Percentiles rank a stretch among this genome's conserved stretches.
phyloP scores from a whole-genome alignment of 1,140 invertebrate species.

The Nebria ingens region DNA sequence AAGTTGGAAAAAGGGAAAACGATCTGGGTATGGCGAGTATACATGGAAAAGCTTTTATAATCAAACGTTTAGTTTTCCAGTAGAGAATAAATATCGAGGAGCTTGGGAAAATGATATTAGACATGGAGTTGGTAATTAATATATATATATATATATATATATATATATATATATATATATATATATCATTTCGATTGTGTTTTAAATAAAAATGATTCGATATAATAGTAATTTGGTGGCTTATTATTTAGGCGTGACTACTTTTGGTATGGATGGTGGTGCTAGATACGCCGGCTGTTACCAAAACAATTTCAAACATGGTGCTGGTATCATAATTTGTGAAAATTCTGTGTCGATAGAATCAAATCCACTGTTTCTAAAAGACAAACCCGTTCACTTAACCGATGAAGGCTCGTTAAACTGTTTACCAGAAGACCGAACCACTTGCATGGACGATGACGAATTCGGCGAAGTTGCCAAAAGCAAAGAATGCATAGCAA shows the following conservation, averaged over 20 bases:
- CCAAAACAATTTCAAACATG: constrained; percentile 43
- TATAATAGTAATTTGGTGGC: neutral
- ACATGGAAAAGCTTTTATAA: constrained; percentile 42
- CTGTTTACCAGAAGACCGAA: too few relatives aligned
- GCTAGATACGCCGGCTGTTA: constrained; percentile 43
- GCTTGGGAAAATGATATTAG: constrained; percentile 40
- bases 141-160: neutral
- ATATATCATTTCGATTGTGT: constrained; percentile 4
- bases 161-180: neutral
- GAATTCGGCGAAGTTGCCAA: too few relatives aligned
- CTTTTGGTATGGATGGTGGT: constrained; percentile 40
- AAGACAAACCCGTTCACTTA: constrained; percentile 35
- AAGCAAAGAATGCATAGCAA: too few relatives aligned
- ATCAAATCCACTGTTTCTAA: constrained; percentile 37
- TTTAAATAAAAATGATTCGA: neutral
- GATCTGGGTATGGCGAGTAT: constrained; percentile 44
- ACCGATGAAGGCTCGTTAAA: too few relatives aligned
- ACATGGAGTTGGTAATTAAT: constrained; percentile 37
- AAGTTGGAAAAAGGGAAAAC: constrained; percentile 42
- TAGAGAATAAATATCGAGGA: constrained; percentile 40
- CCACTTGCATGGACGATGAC: too few relatives aligned
- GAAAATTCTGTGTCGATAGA: constrained; percentile 41
- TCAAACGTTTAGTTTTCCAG: constrained; percentile 37
- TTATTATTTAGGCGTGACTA: constrained; percentile 28
- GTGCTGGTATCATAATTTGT: constrained; percentile 40